A percentile compares a stretch with the other conserved stretches of the same genome.
Conservation (phyloP, 2,113 vertebrate species). For the Chamaea fasciata region DNA sequence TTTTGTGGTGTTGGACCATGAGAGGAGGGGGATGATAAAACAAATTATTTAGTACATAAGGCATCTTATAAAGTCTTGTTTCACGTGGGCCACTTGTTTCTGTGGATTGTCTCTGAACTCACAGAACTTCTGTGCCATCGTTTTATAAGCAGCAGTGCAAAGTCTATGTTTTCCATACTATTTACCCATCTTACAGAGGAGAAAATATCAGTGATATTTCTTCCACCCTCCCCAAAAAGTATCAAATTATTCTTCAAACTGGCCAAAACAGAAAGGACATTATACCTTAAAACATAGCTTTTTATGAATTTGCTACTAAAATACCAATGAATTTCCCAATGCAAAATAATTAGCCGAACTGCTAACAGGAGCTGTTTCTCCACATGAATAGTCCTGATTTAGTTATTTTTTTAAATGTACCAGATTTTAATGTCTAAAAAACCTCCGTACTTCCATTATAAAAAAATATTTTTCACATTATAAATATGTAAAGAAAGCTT, state of each 20-base stretch:
- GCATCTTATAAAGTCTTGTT: background rate
- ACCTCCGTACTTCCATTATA: background rate
- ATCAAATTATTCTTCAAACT: background rate
- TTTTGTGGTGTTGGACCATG: background rate
- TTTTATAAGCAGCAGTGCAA: background rate
- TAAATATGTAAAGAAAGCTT: conserved; percentile 35
- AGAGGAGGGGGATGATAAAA: background rate
- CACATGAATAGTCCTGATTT: background rate
- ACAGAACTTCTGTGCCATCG: background rate
- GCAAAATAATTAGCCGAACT: background rate
- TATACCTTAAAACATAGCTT: background rate
- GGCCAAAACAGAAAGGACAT: background rate
- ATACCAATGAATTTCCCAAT: background rate
- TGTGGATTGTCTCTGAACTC: background rate
- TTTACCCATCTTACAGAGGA: background rate
- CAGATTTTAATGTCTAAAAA: background rate
- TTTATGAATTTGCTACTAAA: background rate
- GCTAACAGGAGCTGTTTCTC: conserved; percentile 2
- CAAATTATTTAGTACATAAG: background rate
- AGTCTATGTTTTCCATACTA: background rate
- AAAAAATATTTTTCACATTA: conserved; percentile 37
- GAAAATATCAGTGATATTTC: background rate
- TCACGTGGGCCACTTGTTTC: background rate
- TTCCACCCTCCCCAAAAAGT: background rate
- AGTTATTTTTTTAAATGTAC: background rate